phyloP scores from a whole-genome alignment of 2,888 invertebrate species.

The Zelleria hepariella region DNA sequence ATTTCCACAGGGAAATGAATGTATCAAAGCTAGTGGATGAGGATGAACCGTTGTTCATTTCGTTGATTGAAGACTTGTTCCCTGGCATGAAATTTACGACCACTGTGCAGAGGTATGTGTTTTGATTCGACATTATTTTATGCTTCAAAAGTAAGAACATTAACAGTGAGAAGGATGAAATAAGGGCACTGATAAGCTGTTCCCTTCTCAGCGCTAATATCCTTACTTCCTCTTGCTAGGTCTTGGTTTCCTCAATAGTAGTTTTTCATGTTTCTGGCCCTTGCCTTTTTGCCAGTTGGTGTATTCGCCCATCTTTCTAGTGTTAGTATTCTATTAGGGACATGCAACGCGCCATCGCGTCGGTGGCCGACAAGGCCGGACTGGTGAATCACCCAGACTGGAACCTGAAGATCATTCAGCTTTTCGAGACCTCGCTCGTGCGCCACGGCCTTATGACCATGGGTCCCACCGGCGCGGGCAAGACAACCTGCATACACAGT shows the following conservation, averaged over 20 bases:
- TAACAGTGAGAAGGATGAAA: too few species aligned
- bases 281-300: too few species aligned
- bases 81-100: slow-evolving; percentile 86
- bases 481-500: slow-evolving; percentile 84
- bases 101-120: slow-evolving; percentile 53
- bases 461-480: slow-evolving; percentile 91
- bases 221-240: too few species aligned
- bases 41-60: slow-evolving; percentile 90
- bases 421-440: slow-evolving; percentile 89
- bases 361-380: slow-evolving; percentile 74
- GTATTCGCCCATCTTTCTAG: too few species aligned
- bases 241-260: too few species aligned
- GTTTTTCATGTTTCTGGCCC: too few species aligned
- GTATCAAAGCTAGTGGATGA: slow-evolving; percentile 94
- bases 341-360: slow-evolving; percentile 79
- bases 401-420: slow-evolving; percentile 89
- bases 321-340: slow-evolving; percentile 74
- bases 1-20: slow-evolving; percentile 84
- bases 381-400: slow-evolving; percentile 87
- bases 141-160: too few species aligned
- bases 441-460: slow-evolving; percentile 92
- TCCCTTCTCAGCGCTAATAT: too few species aligned
- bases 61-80: slow-evolving; percentile 91
- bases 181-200: too few species aligned
- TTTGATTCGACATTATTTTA: background rate